Conservation (phyloP, 2,113 vertebrate species). For the Emydocephalus ijimae region DNA sequence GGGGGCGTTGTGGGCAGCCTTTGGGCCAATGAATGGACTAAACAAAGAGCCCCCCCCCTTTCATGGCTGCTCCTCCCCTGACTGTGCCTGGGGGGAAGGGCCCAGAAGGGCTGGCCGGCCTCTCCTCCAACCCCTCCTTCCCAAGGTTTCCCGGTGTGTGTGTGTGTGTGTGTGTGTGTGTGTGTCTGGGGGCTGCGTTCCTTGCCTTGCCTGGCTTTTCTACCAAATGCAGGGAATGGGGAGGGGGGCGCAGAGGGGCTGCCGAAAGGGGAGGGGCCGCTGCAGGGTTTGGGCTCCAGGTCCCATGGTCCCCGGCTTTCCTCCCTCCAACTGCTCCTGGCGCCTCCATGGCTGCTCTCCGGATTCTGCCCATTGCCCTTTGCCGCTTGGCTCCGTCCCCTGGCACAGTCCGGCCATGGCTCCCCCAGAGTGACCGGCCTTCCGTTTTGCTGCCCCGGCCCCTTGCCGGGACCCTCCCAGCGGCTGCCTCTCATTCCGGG, state of each 20-base stretch:
- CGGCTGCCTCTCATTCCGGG: constrained; percentile 16
- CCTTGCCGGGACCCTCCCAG: background rate
- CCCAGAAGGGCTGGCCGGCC: background rate
- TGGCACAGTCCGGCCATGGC: background rate
- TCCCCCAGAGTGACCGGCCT: too few relatives aligned
- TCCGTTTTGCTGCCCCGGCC: background rate
- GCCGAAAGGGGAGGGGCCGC: too few relatives aligned
- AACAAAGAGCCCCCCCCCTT: background rate
- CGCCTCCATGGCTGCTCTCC: too few relatives aligned
- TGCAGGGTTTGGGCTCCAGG: background rate
- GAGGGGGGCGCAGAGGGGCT: background rate
- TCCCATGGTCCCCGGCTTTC: background rate
- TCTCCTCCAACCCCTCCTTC: background rate
- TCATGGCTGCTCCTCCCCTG: background rate
- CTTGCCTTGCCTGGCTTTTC: background rate
- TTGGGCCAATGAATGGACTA: background rate
- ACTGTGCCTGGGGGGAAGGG: background rate
- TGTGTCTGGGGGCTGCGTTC: background rate
- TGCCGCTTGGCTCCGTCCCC: background rate
- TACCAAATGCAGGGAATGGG: background rate
- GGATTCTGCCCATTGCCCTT: background rate
- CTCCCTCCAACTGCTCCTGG: background rate
- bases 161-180: too few relatives aligned
- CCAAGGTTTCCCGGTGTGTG: background rate
- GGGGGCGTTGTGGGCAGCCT: too few relatives aligned